phyloP scores from a whole-genome alignment of 2,113 vertebrate species.

The Oncorhynchus keta region DNA sequence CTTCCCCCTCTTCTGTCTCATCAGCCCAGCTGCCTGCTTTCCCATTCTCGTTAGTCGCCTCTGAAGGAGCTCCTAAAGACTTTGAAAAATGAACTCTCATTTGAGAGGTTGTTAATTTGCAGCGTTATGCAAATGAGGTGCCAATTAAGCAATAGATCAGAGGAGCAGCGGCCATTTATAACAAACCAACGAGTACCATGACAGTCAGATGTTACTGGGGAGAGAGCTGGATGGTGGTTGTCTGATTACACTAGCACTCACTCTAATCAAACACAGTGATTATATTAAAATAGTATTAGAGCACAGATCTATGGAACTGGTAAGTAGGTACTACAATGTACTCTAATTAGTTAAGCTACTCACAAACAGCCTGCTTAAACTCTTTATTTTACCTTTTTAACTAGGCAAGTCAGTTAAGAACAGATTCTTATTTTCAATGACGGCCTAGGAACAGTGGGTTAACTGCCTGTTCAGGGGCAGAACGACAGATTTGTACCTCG shows the following conservation, averaged over 20 bases:
- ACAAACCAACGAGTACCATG: conserved; percentile 79
- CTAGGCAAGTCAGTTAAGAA: too few species aligned
- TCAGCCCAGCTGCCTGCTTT: conserved; percentile 76
- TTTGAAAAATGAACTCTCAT: conserved; percentile 86
- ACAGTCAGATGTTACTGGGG: conserved; percentile 72
- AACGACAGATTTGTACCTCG: too few species aligned
- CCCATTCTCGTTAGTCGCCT: conserved; percentile 81
- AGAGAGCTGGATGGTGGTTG: conserved; percentile 39
- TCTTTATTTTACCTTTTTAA: too few species aligned
- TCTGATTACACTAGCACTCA: conserved; percentile 15
- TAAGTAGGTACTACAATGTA: conserved; percentile 9
- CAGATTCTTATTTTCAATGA: too few species aligned
- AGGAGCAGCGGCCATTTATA: conserved; percentile 82
- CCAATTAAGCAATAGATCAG: conserved; percentile 84
- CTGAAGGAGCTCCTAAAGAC: conserved; percentile 86
- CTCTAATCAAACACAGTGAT: conserved; percentile 27
- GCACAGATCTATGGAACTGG: conserved; percentile 3
- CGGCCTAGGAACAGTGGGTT: too few species aligned
- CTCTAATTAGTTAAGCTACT: too few species aligned
- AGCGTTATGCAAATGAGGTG: conserved; percentile 86
- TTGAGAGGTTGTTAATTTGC: conserved; percentile 86
- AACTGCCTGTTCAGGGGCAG: too few species aligned
- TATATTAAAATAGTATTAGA: not conserved
- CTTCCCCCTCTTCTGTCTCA: conserved; percentile 52
- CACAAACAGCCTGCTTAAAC: too few species aligned